phyloP scores from a whole-genome alignment of 2,113 vertebrate species.

The Globicephala melas region DNA sequence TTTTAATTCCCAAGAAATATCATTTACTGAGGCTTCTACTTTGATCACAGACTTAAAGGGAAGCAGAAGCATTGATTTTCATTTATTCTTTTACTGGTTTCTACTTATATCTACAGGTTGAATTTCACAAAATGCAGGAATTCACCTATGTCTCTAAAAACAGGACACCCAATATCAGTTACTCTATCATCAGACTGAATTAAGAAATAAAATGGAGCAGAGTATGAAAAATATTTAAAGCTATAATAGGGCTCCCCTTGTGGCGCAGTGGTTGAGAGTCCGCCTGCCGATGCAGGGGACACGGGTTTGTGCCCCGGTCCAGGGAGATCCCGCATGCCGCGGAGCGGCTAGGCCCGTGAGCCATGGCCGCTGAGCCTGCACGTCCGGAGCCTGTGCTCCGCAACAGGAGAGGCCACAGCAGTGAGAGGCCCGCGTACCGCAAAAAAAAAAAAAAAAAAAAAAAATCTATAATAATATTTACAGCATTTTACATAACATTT shows the following conservation, averaged over 20 bases:
- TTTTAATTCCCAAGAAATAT: constrained; percentile 76
- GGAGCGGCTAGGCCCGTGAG: too few species aligned
- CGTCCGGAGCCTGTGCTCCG: too few species aligned
- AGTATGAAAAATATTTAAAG: not conserved
- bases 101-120: not conserved
- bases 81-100: not conserved
- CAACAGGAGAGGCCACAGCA: too few species aligned
- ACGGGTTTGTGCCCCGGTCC: too few species aligned
- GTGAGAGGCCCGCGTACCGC: too few species aligned
- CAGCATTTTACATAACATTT: not conserved
- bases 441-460: too few species aligned
- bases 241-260: not conserved
- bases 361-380: too few species aligned
- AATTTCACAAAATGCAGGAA: not conserved
- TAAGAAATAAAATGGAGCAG: not conserved
- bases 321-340: too few species aligned
- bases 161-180: not conserved
- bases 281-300: too few species aligned
- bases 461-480: not conserved
- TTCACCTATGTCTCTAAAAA: not conserved
- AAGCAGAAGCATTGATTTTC: not conserved
- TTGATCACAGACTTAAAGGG: constrained; percentile 72
- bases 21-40: constrained; percentile 69
- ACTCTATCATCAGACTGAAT: not conserved
- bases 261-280: too few species aligned